These are phyloP conservation scores for Danio tinwini DNA, from an alignment of 2,797 vertebrate species.

Conservation along the genomic window DNA sequence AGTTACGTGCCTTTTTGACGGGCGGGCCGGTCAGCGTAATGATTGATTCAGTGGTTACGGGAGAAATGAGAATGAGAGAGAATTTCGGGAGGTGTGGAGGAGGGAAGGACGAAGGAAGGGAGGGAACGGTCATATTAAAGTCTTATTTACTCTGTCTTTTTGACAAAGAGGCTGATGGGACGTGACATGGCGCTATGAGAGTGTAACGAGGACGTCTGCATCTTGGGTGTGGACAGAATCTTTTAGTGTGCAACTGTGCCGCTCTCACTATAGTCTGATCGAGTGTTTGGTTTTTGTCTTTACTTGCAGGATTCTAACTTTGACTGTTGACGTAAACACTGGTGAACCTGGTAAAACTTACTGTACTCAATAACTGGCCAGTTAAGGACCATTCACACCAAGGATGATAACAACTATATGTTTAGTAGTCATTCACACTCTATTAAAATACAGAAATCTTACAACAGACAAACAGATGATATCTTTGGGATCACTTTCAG, in stretches of 20 bases:
- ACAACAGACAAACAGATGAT: neutral
- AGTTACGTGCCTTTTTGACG: slow-evolving; percentile 47
- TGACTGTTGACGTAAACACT: neutral
- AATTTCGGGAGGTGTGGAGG: slow-evolving; percentile 29
- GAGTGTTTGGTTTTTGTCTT: neutral
- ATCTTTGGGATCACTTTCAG: neutral
- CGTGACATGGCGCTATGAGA: slow-evolving; percentile 23
- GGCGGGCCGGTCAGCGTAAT: slow-evolving; percentile 30
- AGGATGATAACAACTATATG: neutral
- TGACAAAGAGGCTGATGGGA: slow-evolving; percentile 36
- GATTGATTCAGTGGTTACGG: slow-evolving; percentile 53
- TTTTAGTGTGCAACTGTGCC: neutral
- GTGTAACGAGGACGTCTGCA: slow-evolving; percentile 15
- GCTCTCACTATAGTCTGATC: neutral
- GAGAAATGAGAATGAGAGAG: slow-evolving; percentile 51
- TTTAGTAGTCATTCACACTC: neutral
- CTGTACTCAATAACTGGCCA: neutral
- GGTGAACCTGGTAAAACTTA: neutral
- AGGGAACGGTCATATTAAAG: slow-evolving; percentile 35
- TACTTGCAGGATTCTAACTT: neutral
- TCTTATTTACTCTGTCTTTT: slow-evolving; percentile 38
- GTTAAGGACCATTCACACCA: neutral
- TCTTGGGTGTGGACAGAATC: slow-evolving; percentile 26
- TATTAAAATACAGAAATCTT: neutral
- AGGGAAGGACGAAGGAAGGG: neutral